These are phyloP conservation scores for Leptopilina drosophilae DNA, from an alignment of 2,888 invertebrate genomes.

Conservation along the genomic window DNA sequence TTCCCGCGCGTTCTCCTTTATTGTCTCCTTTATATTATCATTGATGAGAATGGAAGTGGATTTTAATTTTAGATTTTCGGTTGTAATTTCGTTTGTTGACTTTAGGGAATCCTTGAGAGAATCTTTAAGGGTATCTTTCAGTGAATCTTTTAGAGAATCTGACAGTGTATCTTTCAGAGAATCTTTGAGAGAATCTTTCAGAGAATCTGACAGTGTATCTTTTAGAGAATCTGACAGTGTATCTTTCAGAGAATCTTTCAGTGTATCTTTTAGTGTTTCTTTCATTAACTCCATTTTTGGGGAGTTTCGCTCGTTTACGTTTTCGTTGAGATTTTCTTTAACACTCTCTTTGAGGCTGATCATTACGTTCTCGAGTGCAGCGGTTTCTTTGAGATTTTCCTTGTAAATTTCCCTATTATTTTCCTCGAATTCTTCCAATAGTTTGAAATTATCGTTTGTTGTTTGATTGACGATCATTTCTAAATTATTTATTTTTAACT, in stretches of 20 bases:
- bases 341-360: background rate
- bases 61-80: background rate
- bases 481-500: constrained; percentile 15
- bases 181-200: too few species aligned
- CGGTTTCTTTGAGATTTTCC: background rate
- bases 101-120: too few species aligned
- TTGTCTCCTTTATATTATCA: background rate
- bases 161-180: too few species aligned
- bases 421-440: constrained; percentile 17
- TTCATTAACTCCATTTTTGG: background rate
- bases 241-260: too few species aligned
- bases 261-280: background rate
- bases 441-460: constrained; percentile 13
- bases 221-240: too few species aligned
- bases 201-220: too few species aligned
- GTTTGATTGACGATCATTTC: constrained; percentile 20
- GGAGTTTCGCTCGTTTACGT: background rate
- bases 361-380: background rate
- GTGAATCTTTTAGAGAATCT: too few species aligned
- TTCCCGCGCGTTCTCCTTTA: background rate
- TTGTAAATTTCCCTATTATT: background rate
- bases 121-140: too few species aligned
- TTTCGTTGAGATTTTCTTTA: background rate
- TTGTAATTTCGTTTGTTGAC: background rate
- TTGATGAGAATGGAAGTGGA: background rate